Conservation (phyloP, 2,113 vertebrate genomes). For the Crotophaga sulcirostris region DNA sequence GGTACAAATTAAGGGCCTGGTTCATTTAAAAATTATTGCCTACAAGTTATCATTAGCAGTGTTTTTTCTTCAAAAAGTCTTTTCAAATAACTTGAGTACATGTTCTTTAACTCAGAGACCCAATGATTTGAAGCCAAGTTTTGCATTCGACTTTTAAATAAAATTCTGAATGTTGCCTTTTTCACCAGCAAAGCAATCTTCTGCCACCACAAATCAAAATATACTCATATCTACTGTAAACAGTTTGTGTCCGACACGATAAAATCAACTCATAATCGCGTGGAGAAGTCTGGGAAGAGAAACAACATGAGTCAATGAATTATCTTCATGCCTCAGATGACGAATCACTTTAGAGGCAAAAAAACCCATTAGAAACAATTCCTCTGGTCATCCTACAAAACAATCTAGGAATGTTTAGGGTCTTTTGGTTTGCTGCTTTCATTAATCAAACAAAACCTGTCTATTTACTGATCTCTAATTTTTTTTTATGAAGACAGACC, state of each 20-base stretch:
- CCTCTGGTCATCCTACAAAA: not conserved
- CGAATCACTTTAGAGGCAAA: not conserved
- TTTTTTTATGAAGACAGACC: not conserved
- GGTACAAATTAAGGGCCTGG: conserved; percentile 64
- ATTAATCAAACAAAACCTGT: not conserved
- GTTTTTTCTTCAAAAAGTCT: not conserved
- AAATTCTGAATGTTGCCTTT: not conserved
- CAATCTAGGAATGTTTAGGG: not conserved
- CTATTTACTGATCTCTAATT: not conserved
- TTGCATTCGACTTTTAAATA: not conserved
- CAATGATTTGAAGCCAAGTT: not conserved
- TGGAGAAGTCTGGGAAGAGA: not conserved
- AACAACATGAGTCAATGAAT: not conserved
- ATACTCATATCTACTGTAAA: not conserved
- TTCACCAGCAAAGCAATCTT: not conserved
- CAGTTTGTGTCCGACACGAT: not conserved
- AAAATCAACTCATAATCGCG: not conserved
- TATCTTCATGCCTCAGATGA: not conserved
- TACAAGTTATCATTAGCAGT: not conserved
- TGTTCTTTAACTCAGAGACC: not conserved
- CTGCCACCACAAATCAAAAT: not conserved
- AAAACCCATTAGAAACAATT: not conserved
- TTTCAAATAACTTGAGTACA: not conserved
- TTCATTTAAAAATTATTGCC: conserved; percentile 21
- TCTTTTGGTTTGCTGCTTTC: not conserved